A percentile compares a stretch with the other conserved stretches of the same genome.
Evolutionary conservation across 2,888 invertebrate genomes (phyloP).

Genomic region (Abrostola triplasia): DNA sequence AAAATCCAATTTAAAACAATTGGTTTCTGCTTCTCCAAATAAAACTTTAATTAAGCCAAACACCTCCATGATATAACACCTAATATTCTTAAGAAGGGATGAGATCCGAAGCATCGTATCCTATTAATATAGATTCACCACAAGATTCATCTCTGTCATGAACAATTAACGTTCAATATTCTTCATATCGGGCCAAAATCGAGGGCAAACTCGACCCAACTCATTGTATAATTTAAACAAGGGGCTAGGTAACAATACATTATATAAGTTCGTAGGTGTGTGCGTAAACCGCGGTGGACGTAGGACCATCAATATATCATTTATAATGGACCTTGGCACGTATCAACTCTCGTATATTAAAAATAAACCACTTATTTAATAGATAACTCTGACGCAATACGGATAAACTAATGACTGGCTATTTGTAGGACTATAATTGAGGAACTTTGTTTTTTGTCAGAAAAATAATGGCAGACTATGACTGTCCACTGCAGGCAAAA

Average conservation of each 20-base stretch:
- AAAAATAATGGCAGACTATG: too few relatives aligned
- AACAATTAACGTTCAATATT: too few relatives aligned
- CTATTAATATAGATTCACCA: too few relatives aligned
- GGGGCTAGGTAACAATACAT: constrained; percentile 12
- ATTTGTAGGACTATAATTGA: constrained; percentile 6
- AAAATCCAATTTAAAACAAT: too few relatives aligned
- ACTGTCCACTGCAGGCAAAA: too few relatives aligned
- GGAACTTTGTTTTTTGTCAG: neutral
- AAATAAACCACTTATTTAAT: constrained; percentile 45
- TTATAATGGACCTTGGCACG: constrained; percentile 45
- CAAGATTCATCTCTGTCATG: too few relatives aligned
- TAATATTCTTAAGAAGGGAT: too few relatives aligned
- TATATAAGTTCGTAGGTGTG: constrained; percentile 5
- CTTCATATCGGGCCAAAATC: neutral
- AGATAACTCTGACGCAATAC: constrained; percentile 20
- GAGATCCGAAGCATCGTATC: too few relatives aligned
- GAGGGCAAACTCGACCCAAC: neutral
- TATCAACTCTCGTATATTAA: constrained; percentile 27
- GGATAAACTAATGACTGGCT: constrained; percentile 18
- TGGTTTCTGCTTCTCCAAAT: too few relatives aligned
- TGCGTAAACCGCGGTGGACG: neutral
- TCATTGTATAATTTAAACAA: constrained; percentile 9
- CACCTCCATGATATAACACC: too few relatives aligned
- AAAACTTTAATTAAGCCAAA: too few relatives aligned
- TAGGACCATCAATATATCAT: constrained; percentile 25